These are phyloP conservation scores for Opisthograptis luteolata DNA, from an alignment of 2,888 invertebrate species.

Conservation along the genomic window DNA sequence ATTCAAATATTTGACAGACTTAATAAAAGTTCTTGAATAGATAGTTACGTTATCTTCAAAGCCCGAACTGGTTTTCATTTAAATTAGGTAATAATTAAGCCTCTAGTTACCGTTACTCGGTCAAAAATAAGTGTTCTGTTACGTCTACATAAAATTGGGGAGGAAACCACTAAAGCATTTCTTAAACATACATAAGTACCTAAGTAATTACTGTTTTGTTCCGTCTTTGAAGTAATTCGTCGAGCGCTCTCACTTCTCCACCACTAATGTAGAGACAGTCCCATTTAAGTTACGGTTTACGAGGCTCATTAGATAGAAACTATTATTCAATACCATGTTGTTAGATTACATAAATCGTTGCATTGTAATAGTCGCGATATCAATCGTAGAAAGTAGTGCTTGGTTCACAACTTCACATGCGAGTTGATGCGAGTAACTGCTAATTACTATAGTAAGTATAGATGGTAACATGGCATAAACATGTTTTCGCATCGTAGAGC, in stretches of 20 bases:
- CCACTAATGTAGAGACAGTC: not conserved
- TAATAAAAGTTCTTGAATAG: too few relatives aligned
- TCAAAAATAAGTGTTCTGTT: too few relatives aligned
- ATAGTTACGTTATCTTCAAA: too few relatives aligned
- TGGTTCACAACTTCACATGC: constrained; percentile 26
- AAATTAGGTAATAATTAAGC: too few relatives aligned
- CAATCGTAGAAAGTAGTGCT: constrained; percentile 54
- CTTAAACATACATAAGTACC: too few relatives aligned
- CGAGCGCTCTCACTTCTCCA: not conserved
- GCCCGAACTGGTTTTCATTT: too few relatives aligned
- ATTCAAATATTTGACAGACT: too few relatives aligned
- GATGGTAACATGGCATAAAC: constrained; percentile 6
- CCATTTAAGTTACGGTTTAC: constrained; percentile 28
- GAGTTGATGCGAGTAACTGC: constrained; percentile 29
- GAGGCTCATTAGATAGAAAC: constrained; percentile 50
- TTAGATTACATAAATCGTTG: constrained; percentile 56
- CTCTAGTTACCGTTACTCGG: too few relatives aligned
- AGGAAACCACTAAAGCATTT: too few relatives aligned
- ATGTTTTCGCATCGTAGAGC: constrained; percentile 5
- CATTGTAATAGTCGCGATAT: constrained; percentile 45
- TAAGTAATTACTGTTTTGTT: too few relatives aligned
- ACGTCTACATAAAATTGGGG: too few relatives aligned
- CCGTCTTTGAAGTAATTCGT: too few relatives aligned
- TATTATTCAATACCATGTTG: constrained; percentile 48
- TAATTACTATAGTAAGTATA: constrained; percentile 7